These are phyloP conservation scores for Sarcophaga subvicina DNA, from an alignment of 2,888 invertebrate genomes.

Conservation along the genomic window DNA sequence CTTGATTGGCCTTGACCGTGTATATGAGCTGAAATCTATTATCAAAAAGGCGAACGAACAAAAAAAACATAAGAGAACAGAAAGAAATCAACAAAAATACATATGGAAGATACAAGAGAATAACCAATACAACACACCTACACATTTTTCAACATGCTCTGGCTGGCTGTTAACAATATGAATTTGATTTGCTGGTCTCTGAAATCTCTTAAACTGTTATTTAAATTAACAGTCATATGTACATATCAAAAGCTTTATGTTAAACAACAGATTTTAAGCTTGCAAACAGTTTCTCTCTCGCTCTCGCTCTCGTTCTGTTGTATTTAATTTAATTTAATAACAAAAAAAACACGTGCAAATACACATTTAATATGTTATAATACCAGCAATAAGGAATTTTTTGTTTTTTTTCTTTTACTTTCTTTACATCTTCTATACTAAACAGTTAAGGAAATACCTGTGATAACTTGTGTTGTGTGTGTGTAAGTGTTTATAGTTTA, in stretches of 20 bases:
- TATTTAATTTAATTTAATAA: slow-evolving; percentile 53
- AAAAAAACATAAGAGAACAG: background rate
- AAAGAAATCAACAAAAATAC: slow-evolving; percentile 2
- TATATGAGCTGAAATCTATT: slow-evolving; percentile 66
- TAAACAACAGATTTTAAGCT: slow-evolving; percentile 57
- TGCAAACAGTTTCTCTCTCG: background rate
- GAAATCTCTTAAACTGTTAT: too few relatives aligned
- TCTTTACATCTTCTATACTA: background rate
- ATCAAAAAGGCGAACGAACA: slow-evolving; percentile 13
- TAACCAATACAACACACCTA: slow-evolving; percentile 9
- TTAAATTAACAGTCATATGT: background rate
- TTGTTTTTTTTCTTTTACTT: background rate
- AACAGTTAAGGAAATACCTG: background rate
- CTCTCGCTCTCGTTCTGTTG: background rate
- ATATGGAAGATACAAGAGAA: slow-evolving; percentile 26
- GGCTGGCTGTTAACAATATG: background rate
- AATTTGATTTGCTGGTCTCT: too few relatives aligned
- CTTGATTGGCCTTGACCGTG: slow-evolving; percentile 79
- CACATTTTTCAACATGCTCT: slow-evolving; percentile 18
- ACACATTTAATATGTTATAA: background rate
- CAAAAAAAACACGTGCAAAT: slow-evolving; percentile 45
- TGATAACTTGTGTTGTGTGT: background rate
- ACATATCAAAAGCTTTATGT: slow-evolving; percentile 31
- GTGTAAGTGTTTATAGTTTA: background rate
- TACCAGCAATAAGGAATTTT: background rate